These are phyloP conservation scores for Chrysaora quinquecirrha DNA, from an alignment of 30 jellyfish, hydroid and myxozoan species.

Conservation along the genomic window DNA sequence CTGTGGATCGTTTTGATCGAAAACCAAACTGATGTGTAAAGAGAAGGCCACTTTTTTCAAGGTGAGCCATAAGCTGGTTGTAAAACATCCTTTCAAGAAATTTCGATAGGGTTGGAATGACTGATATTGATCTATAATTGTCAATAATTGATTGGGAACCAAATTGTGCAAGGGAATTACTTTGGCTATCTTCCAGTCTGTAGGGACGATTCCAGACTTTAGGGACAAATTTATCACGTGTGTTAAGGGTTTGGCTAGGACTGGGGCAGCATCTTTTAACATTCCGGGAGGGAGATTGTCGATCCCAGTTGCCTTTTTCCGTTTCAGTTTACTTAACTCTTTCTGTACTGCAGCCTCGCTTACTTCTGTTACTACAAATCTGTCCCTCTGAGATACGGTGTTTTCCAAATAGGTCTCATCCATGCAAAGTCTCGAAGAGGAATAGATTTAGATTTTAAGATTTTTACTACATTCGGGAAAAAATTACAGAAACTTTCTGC, in stretches of 20 bases:
- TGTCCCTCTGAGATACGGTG: conserved; percentile 3
- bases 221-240: conserved; percentile 15
- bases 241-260: conserved; percentile 36
- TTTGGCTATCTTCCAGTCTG: conserved; percentile 66
- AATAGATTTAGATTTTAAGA: background rate
- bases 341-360: conserved; percentile 24
- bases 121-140: conserved; percentile 70
- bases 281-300: conserved; percentile 51
- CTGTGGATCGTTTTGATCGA: conserved; percentile 65
- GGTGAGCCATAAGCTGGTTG: conserved; percentile 68
- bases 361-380: conserved; percentile 23
- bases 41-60: conserved; percentile 59
- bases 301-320: conserved; percentile 52
- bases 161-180: conserved; percentile 55
- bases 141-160: conserved; percentile 52
- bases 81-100: conserved; percentile 54
- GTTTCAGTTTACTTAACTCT: conserved; percentile 36
- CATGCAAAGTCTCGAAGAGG: background rate
- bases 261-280: conserved; percentile 51
- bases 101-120: conserved; percentile 62
- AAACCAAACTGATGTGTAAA: conserved; percentile 63
- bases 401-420: conserved; percentile 5
- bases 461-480: conserved; percentile 17
- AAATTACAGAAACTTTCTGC: conserved; percentile 19
- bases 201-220: conserved; percentile 49